phyloP scores from a whole-genome alignment of 2,113 vertebrate species.

The Gopherus evgoodei region DNA sequence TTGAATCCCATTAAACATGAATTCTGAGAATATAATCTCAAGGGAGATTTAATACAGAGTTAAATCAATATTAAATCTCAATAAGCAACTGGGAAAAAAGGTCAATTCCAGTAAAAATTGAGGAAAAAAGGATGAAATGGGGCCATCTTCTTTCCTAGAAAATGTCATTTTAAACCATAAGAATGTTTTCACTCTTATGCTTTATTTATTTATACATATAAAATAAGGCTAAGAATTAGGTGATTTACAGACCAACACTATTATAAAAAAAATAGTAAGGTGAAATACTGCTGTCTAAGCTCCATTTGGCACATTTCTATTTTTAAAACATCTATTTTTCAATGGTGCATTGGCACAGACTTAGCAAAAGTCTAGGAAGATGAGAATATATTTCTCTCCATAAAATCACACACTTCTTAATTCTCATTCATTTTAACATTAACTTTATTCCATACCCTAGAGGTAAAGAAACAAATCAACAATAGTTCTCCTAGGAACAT shows the following conservation, averaged over 20 bases:
- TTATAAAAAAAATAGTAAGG: neutral
- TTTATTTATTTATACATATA: neutral
- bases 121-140: neutral
- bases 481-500: fast-evolving
- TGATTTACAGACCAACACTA: neutral
- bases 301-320: neutral
- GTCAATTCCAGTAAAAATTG: neutral
- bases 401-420: neutral
- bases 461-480: neutral
- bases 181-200: neutral
- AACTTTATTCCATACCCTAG: neutral
- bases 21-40: neutral
- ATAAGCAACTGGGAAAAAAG: neutral
- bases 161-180: neutral
- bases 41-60: neutral
- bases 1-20: neutral
- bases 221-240: neutral
- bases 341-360: neutral
- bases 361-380: neutral
- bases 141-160: neutral
- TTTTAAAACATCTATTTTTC: neutral
- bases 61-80: neutral
- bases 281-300: neutral
- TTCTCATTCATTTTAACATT: neutral
- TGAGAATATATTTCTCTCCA: neutral